Percentiles rank a stretch among this genome's conserved stretches.
phyloP scores from a whole-genome alignment of 2,797 vertebrate genomes.

The Rhabdomys pumilio region DNA sequence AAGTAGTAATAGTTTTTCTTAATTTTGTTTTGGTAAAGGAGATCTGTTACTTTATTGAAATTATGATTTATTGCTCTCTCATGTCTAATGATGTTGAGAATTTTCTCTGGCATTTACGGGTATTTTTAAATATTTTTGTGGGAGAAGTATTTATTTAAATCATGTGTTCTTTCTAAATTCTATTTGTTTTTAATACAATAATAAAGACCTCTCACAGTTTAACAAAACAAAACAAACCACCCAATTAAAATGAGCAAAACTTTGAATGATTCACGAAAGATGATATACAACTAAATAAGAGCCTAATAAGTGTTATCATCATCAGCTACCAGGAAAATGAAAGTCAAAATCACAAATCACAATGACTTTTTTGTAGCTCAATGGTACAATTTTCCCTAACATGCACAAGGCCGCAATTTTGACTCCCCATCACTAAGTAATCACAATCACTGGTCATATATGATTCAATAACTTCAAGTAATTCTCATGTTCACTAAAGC shows the following conservation, averaged over 20 bases:
- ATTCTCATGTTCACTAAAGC: background rate
- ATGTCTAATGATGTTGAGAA: background rate
- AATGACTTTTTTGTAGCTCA: background rate
- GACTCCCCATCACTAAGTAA: background rate
- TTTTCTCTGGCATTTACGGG: background rate
- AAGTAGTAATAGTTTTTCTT: background rate
- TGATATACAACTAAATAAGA: background rate
- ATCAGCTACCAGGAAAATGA: background rate
- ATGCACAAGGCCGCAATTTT: background rate
- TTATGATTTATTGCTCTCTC: background rate
- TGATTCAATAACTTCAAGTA: background rate
- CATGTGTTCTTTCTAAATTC: background rate
- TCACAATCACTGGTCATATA: background rate
- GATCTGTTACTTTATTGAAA: background rate
- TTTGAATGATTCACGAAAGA: background rate
- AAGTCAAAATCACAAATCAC: background rate
- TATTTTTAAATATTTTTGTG: background rate
- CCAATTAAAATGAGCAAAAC: background rate
- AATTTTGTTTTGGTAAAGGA: constrained; percentile 7
- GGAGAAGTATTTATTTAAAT: constrained; percentile 15
- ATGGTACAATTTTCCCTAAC: background rate
- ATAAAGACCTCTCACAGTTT: background rate
- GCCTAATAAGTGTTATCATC: background rate
- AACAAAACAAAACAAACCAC: background rate
- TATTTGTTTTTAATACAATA: background rate